A percentile compares a stretch with the other conserved stretches of the same genome.
phyloP scores from a whole-genome alignment of 2,888 invertebrate genomes.

The Plebejus argus region DNA sequence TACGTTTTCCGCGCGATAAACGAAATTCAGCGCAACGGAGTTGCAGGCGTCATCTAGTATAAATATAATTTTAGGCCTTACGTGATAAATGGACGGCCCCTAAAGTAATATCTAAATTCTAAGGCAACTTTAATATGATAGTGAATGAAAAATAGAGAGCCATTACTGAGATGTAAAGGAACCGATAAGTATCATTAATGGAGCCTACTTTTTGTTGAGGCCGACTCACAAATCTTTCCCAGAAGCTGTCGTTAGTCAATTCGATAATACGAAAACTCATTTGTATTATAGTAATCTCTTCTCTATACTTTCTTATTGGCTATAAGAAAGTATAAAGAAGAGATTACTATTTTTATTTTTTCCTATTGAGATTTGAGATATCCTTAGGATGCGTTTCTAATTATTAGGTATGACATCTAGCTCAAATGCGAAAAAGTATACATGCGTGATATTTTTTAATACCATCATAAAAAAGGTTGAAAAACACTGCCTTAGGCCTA shows the following conservation, averaged over 20 bases:
- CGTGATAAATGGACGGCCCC: background rate
- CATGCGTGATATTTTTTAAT: too few species aligned
- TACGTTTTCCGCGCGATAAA: too few species aligned
- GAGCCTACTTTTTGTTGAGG: conserved; percentile 18
- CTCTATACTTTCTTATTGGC: background rate
- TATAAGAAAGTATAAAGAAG: too few species aligned
- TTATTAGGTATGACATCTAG: too few species aligned
- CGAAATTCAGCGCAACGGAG: too few species aligned
- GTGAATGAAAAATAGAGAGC: conserved; percentile 2
- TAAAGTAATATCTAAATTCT: background rate
- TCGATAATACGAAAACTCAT: conserved; percentile 14
- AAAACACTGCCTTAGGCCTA: too few species aligned
- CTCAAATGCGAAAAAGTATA: too few species aligned
- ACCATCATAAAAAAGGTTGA: too few species aligned
- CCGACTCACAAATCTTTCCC: conserved; percentile 23
- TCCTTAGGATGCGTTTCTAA: too few species aligned
- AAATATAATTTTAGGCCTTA: background rate
- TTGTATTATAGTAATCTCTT: background rate
- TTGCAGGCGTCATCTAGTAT: background rate
- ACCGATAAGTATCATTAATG: conserved; percentile 20
- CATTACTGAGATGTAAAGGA: background rate
- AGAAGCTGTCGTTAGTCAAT: conserved; percentile 13
- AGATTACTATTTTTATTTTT: too few species aligned
- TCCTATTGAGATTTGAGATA: background rate
- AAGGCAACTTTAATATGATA: background rate